Base-by-base conservation (phyloP, 2,113 vertebrate genomes). In the Sylvietta virens region DNA sequence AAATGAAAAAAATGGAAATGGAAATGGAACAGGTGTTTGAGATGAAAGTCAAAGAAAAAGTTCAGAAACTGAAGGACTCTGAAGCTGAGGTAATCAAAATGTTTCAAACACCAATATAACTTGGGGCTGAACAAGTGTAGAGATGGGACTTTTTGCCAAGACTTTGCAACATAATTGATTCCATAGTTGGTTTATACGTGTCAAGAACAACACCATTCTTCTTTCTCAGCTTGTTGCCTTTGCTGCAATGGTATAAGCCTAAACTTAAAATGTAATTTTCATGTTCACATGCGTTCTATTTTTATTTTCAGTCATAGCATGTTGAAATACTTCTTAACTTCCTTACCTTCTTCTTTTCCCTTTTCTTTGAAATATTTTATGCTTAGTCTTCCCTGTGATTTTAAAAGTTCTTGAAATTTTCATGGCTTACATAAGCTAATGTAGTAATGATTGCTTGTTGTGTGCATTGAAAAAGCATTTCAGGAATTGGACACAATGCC, bases 1-100 rank as follows among this genome's bases (percentile, higher is more conserved):
- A 99, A 97, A 99, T 99, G 99, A 99, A 99, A 96, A 99, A 99
- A 96, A 99, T 99, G 99, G 99, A 99, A 95, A 99, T 99, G 99
- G 99, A 99, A 94, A 99, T 99, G 99, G 99, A 99, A 61, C 99
- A 99, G 95, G 99, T 99, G 93, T 99, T 99, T 94, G 99, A 99
- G 96, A 99, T 99, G 99, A 99, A 99, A 97, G 99, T 99, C 96
- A 99, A 99, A 98, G 99, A 99, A 94, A 99, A 99, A 96, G 98
- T 99, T 97, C 99, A 99, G 96, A 99, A 99, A 92, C 98, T 99
- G 96, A 99, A 98, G 97, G 99, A 99, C 97, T 99, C 99, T 35
- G 99, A 99, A 98, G 99, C 99, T 81, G 99, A 99, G 99, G 99
- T 99, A 98, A 94, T 87, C 3, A 15, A 19, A 71, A 31, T 19